Conservation (phyloP, 2,797 vertebrate species). For the Sus cebifrons region DNA sequence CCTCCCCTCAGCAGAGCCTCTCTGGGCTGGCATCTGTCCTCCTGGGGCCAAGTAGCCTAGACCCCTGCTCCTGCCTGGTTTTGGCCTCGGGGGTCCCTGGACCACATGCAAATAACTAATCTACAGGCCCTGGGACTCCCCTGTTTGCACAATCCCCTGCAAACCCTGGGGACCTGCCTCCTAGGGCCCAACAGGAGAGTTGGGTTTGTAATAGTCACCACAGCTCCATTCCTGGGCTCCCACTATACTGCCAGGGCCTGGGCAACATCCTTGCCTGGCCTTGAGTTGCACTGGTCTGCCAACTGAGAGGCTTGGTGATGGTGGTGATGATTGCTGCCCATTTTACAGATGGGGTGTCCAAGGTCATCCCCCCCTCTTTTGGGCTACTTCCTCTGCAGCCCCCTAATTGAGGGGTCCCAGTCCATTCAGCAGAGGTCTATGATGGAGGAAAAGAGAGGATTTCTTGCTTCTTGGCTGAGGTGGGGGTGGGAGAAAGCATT, state of each 20-base stretch:
- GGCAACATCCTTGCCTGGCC: fast-evolving
- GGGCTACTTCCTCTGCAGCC: neutral
- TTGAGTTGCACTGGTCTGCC: fast-evolving
- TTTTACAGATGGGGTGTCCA: neutral
- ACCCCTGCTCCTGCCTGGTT: neutral
- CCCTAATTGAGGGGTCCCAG: neutral
- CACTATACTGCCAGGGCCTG: neutral
- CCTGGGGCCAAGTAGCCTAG: neutral
- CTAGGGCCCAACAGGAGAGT: neutral
- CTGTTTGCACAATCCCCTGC: too few species aligned
- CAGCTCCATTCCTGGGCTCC: neutral
- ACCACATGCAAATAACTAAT: too few species aligned
- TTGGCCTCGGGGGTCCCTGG: neutral
- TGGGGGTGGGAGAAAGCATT: neutral
- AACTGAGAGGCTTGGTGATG: fast-evolving
- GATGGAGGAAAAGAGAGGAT: neutral
- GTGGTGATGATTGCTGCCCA: neutral
- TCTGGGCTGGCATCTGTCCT: neutral
- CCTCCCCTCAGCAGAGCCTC: neutral
- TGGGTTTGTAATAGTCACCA: neutral
- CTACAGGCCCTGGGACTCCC: too few species aligned
- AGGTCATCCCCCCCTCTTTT: neutral
- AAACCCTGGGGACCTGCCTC: neutral
- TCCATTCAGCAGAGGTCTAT: neutral
- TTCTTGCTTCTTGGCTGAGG: neutral